phyloP scores from a whole-genome alignment of 2,888 invertebrate genomes.

The Agrotis segetum region DNA sequence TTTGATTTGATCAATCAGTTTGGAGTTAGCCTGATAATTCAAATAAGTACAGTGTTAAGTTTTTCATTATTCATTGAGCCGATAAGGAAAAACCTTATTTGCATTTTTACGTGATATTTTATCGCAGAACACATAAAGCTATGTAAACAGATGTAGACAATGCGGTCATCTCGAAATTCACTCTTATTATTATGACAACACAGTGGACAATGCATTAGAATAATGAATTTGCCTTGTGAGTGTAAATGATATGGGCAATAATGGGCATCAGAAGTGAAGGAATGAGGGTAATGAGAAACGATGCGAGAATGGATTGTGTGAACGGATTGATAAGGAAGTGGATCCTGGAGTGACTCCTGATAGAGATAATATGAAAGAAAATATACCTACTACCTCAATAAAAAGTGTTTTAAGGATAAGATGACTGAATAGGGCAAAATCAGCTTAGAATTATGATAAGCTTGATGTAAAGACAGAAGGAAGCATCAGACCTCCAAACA shows the following conservation, averaged over 20 bases:
- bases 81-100: constrained; percentile 4
- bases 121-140: constrained; percentile 20
- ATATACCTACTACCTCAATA: not conserved
- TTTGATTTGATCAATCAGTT: not conserved
- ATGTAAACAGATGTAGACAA: constrained; percentile 31
- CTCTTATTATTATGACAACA: not conserved
- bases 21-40: not conserved
- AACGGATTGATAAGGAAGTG: not conserved
- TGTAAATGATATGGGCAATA: not conserved
- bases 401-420: not conserved
- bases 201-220: not conserved
- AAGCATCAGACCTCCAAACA: not conserved
- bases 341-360: not conserved
- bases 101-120: constrained; percentile 5
- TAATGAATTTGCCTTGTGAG: not conserved
- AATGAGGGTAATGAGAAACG: not conserved
- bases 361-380: not conserved
- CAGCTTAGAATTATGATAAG: not conserved
- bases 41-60: not conserved
- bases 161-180: constrained; percentile 36
- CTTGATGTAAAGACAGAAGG: not conserved
- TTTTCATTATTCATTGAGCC: not conserved
- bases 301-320: not conserved
- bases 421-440: not conserved
- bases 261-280: not conserved